phyloP scores from a whole-genome alignment of 2,888 invertebrate genomes.

The Cheilosia pagana region DNA sequence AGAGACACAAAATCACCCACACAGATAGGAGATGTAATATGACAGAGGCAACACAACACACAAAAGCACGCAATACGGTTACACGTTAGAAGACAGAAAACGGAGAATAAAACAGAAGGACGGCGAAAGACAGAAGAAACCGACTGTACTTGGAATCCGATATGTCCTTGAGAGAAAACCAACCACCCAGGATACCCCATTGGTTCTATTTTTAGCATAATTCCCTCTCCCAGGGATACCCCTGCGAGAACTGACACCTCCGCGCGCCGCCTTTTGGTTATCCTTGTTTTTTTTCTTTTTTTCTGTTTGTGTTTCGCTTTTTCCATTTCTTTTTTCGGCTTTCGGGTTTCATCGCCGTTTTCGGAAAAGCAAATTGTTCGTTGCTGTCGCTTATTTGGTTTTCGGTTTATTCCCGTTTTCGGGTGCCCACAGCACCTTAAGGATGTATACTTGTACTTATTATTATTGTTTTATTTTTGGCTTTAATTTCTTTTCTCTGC shows the following conservation, averaged over 20 bases:
- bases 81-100: constrained; percentile 28
- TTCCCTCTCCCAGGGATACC: constrained; percentile 48
- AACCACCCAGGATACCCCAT: constrained; percentile 25
- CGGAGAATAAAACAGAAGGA: constrained; percentile 26
- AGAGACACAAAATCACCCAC: neutral
- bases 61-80: constrained; percentile 32
- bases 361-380: neutral
- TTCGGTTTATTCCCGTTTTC: constrained; percentile 12
- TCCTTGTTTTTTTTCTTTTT: constrained; percentile 26
- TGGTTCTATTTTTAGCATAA: constrained; percentile 63
- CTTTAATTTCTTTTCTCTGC: constrained; percentile 12
- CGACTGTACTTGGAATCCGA: constrained; percentile 41
- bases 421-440: constrained; percentile 38
- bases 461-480: constrained; percentile 53
- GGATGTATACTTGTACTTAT: constrained; percentile 41
- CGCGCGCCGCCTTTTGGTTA: constrained; percentile 14
- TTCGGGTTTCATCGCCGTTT: neutral
- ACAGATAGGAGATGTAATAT: neutral
- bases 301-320: neutral
- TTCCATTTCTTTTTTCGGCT: neutral
- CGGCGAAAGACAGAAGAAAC: constrained; percentile 13
- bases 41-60: constrained; percentile 9
- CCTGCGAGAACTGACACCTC: constrained; percentile 7
- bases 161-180: constrained; percentile 62
- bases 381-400: constrained; percentile 16